Percentiles rank a stretch among this genome's conserved stretches.
phyloP scores from a whole-genome alignment of 2,797 vertebrate species.

The Enteromius fasciolatus region DNA sequence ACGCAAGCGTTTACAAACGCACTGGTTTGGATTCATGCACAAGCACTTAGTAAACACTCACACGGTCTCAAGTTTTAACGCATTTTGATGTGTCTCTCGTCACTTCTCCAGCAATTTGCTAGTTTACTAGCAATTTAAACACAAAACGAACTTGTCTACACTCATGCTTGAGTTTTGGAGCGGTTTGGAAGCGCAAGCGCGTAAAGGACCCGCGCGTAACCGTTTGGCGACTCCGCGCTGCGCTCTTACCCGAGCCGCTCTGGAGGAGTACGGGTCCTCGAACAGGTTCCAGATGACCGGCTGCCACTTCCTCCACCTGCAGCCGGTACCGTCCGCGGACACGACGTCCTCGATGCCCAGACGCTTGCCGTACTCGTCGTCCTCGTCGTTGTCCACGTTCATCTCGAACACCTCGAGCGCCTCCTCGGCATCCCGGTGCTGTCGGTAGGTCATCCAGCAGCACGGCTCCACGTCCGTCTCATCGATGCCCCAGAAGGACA shows the following conservation, averaged over 20 bases:
- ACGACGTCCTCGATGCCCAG: conserved; percentile 88
- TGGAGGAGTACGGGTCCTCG: conserved; percentile 97
- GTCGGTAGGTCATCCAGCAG: conserved; percentile 97
- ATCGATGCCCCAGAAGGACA: conserved; percentile 96
- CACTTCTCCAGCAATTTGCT: background rate
- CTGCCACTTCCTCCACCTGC: conserved; percentile 91
- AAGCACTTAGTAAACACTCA: background rate
- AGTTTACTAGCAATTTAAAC: background rate
- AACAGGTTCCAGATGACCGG: conserved; percentile 96
- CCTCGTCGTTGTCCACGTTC: conserved; percentile 78
- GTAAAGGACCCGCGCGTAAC: conserved; percentile 1
- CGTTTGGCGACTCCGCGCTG: conserved; percentile 19
- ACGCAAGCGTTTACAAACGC: background rate
- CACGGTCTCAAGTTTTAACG: background rate
- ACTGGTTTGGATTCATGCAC: background rate
- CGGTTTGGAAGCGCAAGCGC: background rate
- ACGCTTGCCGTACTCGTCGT: conserved; percentile 83
- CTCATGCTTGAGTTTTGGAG: background rate
- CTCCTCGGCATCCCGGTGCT: conserved; percentile 96
- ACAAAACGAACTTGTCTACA: background rate
- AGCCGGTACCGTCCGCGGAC: conserved; percentile 75
- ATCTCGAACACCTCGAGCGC: conserved; percentile 95
- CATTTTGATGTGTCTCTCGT: background rate
- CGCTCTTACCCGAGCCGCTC: conserved; percentile 93
- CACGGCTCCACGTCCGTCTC: conserved; percentile 98